Evolutionary conservation across 1,140 invertebrate genomes (phyloP).

Genomic region (Hycleus cichorii): DNA sequence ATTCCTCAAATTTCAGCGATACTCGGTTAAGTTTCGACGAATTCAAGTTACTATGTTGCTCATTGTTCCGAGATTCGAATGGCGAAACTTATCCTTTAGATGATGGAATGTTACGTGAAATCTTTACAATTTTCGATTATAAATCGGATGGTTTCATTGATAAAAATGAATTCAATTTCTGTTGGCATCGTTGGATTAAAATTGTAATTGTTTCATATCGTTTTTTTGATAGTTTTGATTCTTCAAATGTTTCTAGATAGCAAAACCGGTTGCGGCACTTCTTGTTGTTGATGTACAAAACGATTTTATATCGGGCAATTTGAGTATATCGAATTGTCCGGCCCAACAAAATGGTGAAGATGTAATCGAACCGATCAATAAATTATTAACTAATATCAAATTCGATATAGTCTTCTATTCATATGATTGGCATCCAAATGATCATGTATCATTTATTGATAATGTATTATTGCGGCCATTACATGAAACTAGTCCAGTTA

Average conservation of each 20-base stretch:
- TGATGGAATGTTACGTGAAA: constrained; percentile 43
- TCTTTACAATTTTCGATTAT: constrained; percentile 50
- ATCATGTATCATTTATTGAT: constrained; percentile 76
- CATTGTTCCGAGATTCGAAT: constrained; percentile 49
- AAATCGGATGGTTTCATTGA: constrained; percentile 51
- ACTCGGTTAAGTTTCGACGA: constrained; percentile 47
- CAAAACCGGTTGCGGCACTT: constrained; percentile 54
- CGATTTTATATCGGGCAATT: constrained; percentile 71
- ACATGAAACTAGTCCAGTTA: constrained; percentile 43
- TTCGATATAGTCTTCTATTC: constrained; percentile 71
- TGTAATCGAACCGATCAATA: constrained; percentile 63
- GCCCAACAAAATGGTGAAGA: constrained; percentile 58
- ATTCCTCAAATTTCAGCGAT: constrained; percentile 41
- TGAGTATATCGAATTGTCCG: constrained; percentile 59
- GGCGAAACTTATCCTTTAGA: constrained; percentile 47
- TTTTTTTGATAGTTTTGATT: no score
- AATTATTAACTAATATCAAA: constrained; percentile 51
- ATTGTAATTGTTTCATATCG: constrained; percentile 23
- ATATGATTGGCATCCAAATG: constrained; percentile 72
- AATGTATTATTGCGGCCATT: constrained; percentile 49
- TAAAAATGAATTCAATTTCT: constrained; percentile 48
- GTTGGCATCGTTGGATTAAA: constrained; percentile 44
- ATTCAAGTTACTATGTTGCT: constrained; percentile 49
- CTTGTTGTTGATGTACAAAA: constrained; percentile 78
- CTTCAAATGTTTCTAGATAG: constrained; percentile 17